Conservation (phyloP, 2,888 invertebrate species). For the Junonia oenone region DNA sequence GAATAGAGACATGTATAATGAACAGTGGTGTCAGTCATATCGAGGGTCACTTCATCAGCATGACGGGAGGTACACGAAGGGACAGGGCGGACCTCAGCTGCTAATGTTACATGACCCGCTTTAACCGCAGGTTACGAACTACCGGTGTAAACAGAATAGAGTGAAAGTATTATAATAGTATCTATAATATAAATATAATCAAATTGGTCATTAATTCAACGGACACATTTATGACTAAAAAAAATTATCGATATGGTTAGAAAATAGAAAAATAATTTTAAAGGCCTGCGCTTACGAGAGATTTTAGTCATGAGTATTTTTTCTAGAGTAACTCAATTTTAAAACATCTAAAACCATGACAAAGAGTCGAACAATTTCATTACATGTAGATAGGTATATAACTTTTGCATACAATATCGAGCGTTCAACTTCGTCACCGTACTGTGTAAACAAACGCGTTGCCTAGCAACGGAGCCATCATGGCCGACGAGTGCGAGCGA, state of each 20-base stretch:
- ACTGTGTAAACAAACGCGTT: conserved; percentile 41
- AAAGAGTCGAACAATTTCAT: not conserved
- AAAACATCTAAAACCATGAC: too few species aligned
- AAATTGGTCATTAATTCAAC: too few species aligned
- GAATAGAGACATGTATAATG: too few species aligned
- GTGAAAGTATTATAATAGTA: not conserved
- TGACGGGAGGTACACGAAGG: conserved; percentile 1
- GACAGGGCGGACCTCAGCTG: conserved; percentile 27
- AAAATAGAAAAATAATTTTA: too few species aligned
- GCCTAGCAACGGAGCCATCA: conserved; percentile 37
- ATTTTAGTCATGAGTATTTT: too few species aligned
- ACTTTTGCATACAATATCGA: conserved; percentile 31
- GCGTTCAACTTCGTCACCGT: conserved; percentile 31
- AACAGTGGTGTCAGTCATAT: not conserved
- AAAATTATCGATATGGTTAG: too few species aligned
- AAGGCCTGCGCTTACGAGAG: too few species aligned
- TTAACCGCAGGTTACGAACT: conserved; percentile 9
- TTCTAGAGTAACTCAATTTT: too few species aligned
- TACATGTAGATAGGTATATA: conserved; percentile 9
- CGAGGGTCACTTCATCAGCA: not conserved
- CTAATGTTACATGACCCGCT: conserved; percentile 24
- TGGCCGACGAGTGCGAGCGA: conserved; percentile 23
- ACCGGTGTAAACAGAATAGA: not conserved
- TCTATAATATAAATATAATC: not conserved
- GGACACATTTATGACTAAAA: too few species aligned